phyloP scores from a whole-genome alignment of 2,797 vertebrate genomes.

The Hipposideros larvatus region DNA sequence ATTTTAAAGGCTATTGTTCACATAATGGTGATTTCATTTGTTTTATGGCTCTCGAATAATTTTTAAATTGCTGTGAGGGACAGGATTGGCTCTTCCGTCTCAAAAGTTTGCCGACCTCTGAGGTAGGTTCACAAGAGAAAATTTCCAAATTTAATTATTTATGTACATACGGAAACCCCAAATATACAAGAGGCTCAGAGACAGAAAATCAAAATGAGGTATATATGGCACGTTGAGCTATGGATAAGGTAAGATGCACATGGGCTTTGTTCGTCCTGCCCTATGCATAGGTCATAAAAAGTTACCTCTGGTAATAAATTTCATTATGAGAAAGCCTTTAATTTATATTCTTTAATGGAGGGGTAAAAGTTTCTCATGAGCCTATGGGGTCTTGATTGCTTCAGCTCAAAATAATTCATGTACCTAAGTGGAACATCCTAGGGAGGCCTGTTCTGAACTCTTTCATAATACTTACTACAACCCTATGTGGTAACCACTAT shows the following conservation, averaged over 20 bases:
- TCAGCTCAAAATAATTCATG: too few species aligned
- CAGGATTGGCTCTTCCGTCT: too few species aligned
- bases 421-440: background rate
- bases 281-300: too few species aligned
- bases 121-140: too few species aligned
- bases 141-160: too few species aligned
- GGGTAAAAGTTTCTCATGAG: background rate
- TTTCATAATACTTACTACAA: background rate
- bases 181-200: background rate
- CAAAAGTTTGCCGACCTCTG: too few species aligned
- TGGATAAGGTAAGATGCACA: background rate
- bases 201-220: background rate
- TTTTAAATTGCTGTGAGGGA: too few species aligned
- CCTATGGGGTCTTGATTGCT: too few species aligned
- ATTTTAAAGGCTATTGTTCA: too few species aligned
- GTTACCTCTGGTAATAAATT: background rate
- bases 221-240: accelerated
- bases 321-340: background rate
- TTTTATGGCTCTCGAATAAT: too few species aligned
- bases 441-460: background rate
- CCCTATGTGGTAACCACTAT: background rate
- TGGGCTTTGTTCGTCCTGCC: background rate
- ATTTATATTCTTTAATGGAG: background rate
- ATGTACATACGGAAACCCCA: background rate
- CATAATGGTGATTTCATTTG: too few species aligned